Percentiles rank a stretch among this genome's conserved stretches.
Conservation (phyloP, 2,888 invertebrate genomes). For the Achlya flavicornis region DNA sequence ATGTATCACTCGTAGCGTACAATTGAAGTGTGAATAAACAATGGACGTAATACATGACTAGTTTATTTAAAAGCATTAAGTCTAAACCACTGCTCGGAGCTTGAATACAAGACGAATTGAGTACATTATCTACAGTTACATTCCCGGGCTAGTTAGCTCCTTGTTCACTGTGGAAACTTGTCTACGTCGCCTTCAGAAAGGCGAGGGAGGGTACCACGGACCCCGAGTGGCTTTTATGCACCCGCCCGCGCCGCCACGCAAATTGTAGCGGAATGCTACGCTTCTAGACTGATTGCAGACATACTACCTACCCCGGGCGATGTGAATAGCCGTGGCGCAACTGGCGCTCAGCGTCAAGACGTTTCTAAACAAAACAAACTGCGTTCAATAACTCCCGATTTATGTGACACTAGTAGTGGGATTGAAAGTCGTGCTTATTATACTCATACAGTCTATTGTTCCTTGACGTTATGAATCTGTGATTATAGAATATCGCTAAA, state of each 20-base stretch:
- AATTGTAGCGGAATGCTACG: constrained; percentile 58
- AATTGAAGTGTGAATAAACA: constrained; percentile 50
- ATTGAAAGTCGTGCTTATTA: neutral
- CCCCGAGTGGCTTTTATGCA: constrained; percentile 60
- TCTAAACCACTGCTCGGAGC: constrained; percentile 40
- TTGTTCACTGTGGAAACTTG: constrained; percentile 61
- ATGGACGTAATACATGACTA: constrained; percentile 42
- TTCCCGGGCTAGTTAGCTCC: constrained; percentile 63
- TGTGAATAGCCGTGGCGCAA: constrained; percentile 32
- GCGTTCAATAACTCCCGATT: constrained; percentile 29
- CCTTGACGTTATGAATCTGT: neutral
- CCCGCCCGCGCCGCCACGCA: constrained; percentile 54
- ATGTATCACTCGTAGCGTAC: constrained; percentile 32
- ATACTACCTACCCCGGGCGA: constrained; percentile 32
- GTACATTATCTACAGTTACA: constrained; percentile 64
- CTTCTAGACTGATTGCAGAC: constrained; percentile 60
- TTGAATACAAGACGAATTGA: constrained; percentile 69
- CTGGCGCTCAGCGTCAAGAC: constrained; percentile 29
- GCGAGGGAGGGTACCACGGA: constrained; percentile 34
- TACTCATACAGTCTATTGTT: neutral
- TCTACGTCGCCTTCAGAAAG: constrained; percentile 59
- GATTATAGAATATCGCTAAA: neutral
- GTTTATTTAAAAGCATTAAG: constrained; percentile 51
- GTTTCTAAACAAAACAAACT: constrained; percentile 40
- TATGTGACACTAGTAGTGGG: neutral